A percentile compares a stretch with the other conserved stretches of the same genome.
Conservation (phyloP, 2,888 invertebrate species). For the Morpho helenor region DNA sequence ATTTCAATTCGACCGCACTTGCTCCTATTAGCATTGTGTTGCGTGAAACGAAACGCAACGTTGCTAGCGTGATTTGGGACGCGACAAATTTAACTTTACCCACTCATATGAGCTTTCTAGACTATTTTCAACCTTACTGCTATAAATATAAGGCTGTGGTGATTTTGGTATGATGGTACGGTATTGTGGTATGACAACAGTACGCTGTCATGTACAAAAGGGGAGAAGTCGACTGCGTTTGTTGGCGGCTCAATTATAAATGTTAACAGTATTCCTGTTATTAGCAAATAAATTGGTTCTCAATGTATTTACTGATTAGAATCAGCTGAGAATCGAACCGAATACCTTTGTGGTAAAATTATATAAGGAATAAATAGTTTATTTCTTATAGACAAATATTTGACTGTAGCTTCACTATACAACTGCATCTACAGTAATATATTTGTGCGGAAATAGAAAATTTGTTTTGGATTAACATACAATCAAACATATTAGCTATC, state of each 20-base stretch:
- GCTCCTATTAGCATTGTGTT: constrained; percentile 65
- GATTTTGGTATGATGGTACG: constrained; percentile 5
- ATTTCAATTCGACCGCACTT: constrained; percentile 51
- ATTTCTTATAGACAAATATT: no score
- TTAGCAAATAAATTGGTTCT: constrained; percentile 16
- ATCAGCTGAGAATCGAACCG: no score
- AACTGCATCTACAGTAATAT: no score
- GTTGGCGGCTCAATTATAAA: constrained; percentile 53
- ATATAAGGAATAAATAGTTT: no score
- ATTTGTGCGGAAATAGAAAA: no score
- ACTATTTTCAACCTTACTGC: constrained; percentile 20
- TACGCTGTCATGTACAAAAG: constrained; percentile 48
- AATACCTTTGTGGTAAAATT: no score
- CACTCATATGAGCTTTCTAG: background rate
- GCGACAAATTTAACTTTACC: constrained; percentile 36
- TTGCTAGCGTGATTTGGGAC: constrained; percentile 60
- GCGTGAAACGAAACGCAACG: constrained; percentile 47
- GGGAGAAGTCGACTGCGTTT: constrained; percentile 31
- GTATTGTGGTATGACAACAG: constrained; percentile 33
- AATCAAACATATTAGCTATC: no score
- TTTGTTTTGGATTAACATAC: no score
- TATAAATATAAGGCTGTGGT: background rate
- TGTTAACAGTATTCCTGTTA: constrained; percentile 45
- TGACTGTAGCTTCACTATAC: no score
- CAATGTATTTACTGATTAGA: constrained; percentile 8